Conservation (phyloP, 2,888 invertebrate species). For the Polyploca ridens region DNA sequence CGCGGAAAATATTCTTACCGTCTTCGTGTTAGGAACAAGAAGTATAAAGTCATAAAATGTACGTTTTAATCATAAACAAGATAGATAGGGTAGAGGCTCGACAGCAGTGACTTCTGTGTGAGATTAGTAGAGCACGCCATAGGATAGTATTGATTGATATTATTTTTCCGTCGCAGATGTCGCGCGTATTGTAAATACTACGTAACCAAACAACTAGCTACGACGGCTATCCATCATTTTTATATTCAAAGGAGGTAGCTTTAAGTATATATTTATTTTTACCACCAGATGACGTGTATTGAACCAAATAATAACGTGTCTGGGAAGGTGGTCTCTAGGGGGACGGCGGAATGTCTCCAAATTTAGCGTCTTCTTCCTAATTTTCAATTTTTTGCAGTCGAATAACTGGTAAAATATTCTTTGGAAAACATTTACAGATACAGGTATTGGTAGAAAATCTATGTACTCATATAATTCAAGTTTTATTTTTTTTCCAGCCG, state of each 20-base stretch:
- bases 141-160: conserved; percentile 67
- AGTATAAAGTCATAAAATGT: conserved; percentile 55
- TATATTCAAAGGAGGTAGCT: conserved; percentile 47
- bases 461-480: too few species aligned
- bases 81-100: not conserved
- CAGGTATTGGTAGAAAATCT: conserved; percentile 9
- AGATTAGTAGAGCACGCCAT: conserved; percentile 57
- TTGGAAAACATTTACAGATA: conserved; percentile 18
- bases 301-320: conserved; percentile 59
- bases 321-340: conserved; percentile 33
- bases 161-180: conserved; percentile 38
- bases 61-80: not conserved
- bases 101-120: conserved; percentile 19
- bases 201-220: conserved; percentile 38
- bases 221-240: conserved; percentile 62
- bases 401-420: not conserved
- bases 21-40: conserved; percentile 51
- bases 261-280: conserved; percentile 46
- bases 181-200: conserved; percentile 21
- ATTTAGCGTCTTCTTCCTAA: conserved; percentile 38
- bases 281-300: conserved; percentile 47
- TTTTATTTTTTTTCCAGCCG: too few species aligned
- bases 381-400: conserved; percentile 41
- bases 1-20: conserved; percentile 63
- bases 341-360: conserved; percentile 27